These are phyloP conservation scores for Thymelicus acteon DNA, from an alignment of 2,888 invertebrate species.

Conservation along the genomic window DNA sequence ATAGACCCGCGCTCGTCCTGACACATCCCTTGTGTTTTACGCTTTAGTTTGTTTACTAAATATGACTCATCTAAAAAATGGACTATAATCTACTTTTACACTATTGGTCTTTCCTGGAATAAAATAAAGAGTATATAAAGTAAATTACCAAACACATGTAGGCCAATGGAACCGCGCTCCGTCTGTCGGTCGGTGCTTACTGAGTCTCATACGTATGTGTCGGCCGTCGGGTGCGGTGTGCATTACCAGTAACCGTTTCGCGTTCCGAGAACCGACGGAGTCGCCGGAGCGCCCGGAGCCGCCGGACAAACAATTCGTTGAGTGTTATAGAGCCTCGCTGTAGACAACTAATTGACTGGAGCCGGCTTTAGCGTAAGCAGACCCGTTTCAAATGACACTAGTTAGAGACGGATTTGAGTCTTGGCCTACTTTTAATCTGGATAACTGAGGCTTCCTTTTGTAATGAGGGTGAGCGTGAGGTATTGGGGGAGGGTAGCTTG, in stretches of 20 bases:
- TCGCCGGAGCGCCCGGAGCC: too few species aligned
- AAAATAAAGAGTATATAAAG: too few species aligned
- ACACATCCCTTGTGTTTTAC: too few species aligned
- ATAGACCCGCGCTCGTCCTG: too few species aligned
- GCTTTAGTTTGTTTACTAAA: too few species aligned
- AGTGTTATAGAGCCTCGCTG: constrained; percentile 1
- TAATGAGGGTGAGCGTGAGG: too few species aligned
- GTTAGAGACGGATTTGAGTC: neutral
- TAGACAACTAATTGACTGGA: neutral
- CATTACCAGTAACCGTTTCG: constrained; percentile 6
- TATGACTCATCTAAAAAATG: too few species aligned
- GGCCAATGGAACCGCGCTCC: neutral
- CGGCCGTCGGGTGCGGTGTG: neutral
- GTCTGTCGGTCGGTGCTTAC: neutral
- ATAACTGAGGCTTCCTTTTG: too few species aligned
- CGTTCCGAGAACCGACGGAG: neutral
- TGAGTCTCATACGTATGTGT: neutral
- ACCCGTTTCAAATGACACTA: neutral
- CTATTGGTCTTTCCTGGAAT: too few species aligned
- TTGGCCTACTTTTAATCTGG: neutral
- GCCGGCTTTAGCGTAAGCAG: neutral
- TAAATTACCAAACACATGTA: too few species aligned
- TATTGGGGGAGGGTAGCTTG: too few species aligned
- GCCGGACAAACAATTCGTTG: neutral
- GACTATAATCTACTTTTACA: too few species aligned